Base-by-base conservation (phyloP, 2,888 invertebrate species). In the Drosophila fulvimacula region DNA sequence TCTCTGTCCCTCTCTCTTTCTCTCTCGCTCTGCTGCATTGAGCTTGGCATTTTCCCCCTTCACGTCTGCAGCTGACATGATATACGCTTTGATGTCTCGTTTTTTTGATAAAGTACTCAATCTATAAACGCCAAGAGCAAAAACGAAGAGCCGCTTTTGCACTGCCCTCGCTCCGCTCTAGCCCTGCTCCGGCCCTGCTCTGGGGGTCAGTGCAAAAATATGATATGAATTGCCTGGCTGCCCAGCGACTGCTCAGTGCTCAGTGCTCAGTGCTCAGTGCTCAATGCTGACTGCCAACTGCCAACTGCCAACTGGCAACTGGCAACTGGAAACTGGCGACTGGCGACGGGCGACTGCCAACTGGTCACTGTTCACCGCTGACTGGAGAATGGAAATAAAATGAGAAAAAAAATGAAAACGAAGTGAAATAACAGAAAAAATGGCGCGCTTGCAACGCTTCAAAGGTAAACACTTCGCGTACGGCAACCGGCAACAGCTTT, bases 91-190 rank as follows among this genome's bases (percentile, higher is more conserved):
- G 82, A 82, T 82, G 82, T 82, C 82, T 82, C 82, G 87, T 84
- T 82, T 82, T 88, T 86, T 86, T 86, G 81, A 88, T 86, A 86
- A 84, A 84, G 84, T 87, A 84, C 84, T 84, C 87, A 84, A 84
- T 87, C 88, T 88, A 88, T 88, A 83, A 83, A 81, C 82, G 84
- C 87, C 87, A 81, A 83, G 81, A 83, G 83, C 84, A 78, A 75
- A 74, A 76, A 72, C 78, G 80, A 73, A 76, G 75, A 75, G 76
- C 76, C 72, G 76, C 76, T 76, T 59, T 76, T 53, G 53, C 76
- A 56, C 46, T 46, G 66, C 44, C 52, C 38, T 38, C 48, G 64
- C 61, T 10, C 15, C 30, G 10, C 44, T 32, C 30, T 49, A 32
- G 13, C 49, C 34, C 27, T 3, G 27, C 9, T 15, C 34, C 39